Base-by-base conservation (phyloP, 2,797 vertebrate genomes). In the Enteromius viviparus region DNA sequence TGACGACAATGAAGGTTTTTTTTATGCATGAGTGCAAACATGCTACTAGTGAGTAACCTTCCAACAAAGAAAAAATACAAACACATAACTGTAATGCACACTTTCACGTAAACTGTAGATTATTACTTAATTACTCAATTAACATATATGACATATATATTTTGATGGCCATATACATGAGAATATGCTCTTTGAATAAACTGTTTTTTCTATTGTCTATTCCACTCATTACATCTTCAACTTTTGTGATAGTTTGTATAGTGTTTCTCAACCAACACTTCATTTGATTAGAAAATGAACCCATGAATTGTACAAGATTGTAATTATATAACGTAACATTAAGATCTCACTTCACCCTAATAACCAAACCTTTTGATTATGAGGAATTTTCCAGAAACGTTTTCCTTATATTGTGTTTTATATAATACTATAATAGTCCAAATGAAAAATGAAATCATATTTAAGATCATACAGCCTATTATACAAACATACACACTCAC, bases 401-500 rank as follows among this genome's bases (percentile, higher is more conserved):
- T 53, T 53, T 17, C 15, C 29, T 53, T 74, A n/a, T 7, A 21
- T 40, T 69, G 37, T 71, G 19, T 72, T 72, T 49, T 19, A 51
- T 37, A 74, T 37, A 55, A 15, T 23, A 6, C 49, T 55, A 23
- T 51, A 72, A 51, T 51, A 53, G 1, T 60, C 3, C 11, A 60
- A 8, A 58, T 47, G 6, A 1, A 71, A 47, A 19, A 51, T 49
- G 26, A 81, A 72, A 62, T n/a, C 21, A 76, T 74, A 51, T 65
- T 65, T 53, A 74, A 3, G n/a, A 66, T 51, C 47, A 21, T 26
- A 49, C 21, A 34, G 3, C 26, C 15, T 40, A 53, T 76, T 34
- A 68, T 51, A 58, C 23, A 81, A 47, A 47, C 34, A 55, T 42
- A 68, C 26, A n/a, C 47, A 64, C 45, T 90, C 17, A 9, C 53